Evolutionary conservation across 2,113 vertebrate genomes (phyloP).

Genomic region (Madoqua kirkii): DNA sequence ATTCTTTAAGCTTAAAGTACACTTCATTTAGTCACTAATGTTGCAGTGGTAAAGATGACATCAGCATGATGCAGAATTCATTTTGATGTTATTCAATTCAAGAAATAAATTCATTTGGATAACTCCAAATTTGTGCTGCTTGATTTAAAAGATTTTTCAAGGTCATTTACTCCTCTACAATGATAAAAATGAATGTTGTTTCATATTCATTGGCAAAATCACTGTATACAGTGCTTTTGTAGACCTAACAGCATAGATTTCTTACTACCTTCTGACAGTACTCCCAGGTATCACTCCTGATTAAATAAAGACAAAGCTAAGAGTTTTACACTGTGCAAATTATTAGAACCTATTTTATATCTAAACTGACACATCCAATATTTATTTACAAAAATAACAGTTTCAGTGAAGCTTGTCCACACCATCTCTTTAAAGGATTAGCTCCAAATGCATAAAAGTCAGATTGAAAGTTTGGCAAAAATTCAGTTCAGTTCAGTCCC

Average conservation of each 20-base stretch:
- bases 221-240: neutral
- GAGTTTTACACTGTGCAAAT: neutral
- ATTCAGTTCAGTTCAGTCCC: neutral
- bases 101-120: neutral
- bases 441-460: neutral
- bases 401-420: neutral
- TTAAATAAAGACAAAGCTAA: neutral
- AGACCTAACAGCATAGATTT: neutral
- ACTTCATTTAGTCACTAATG: neutral
- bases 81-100: neutral
- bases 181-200: neutral
- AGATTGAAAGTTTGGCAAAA: neutral
- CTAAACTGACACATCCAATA: neutral
- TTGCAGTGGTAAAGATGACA: neutral
- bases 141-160: neutral
- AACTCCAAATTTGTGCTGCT: neutral
- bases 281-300: too few relatives aligned
- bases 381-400: neutral
- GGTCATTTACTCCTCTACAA: neutral
- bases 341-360: neutral
- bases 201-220: neutral
- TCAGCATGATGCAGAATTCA: neutral
- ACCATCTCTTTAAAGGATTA: neutral
- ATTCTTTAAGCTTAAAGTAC: slow-evolving; percentile 11
- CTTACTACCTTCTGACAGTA: neutral